Percentiles rank a stretch among this genome's conserved stretches.
phyloP scores from a whole-genome alignment of 2,113 vertebrate genomes.

The Hippopotamus amphibius region DNA sequence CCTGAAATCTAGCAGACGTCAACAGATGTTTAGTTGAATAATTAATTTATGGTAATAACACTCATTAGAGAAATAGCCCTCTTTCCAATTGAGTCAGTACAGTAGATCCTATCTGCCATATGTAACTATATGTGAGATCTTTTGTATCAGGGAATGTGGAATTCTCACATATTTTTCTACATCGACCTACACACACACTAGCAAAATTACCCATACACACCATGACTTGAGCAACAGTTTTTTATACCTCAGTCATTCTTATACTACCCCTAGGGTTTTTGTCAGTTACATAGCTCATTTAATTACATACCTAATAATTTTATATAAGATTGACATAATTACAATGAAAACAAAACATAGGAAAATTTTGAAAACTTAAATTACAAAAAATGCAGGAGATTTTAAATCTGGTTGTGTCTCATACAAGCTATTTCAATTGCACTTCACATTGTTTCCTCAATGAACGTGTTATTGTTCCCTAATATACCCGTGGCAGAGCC shows the following conservation, averaged over 20 bases:
- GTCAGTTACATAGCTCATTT: neutral
- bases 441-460: neutral
- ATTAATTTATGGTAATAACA: neutral
- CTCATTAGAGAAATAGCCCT: neutral
- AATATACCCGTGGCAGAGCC: neutral
- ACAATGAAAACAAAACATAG: neutral
- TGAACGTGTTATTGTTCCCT: neutral
- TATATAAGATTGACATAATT: neutral
- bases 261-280: neutral
- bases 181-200: neutral
- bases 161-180: neutral
- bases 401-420: neutral
- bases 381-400: neutral
- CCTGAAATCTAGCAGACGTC: neutral
- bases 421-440: neutral
- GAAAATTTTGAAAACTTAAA: neutral
- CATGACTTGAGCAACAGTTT: neutral
- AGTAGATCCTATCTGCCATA: neutral
- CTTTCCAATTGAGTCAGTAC: neutral
- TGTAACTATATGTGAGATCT: neutral
- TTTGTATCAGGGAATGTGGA: neutral
- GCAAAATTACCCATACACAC: neutral
- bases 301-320: neutral
- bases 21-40: neutral
- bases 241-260: constrained; percentile 15